Conservation (phyloP, 2,888 invertebrate species). For the Anagyrus pseudococci region DNA sequence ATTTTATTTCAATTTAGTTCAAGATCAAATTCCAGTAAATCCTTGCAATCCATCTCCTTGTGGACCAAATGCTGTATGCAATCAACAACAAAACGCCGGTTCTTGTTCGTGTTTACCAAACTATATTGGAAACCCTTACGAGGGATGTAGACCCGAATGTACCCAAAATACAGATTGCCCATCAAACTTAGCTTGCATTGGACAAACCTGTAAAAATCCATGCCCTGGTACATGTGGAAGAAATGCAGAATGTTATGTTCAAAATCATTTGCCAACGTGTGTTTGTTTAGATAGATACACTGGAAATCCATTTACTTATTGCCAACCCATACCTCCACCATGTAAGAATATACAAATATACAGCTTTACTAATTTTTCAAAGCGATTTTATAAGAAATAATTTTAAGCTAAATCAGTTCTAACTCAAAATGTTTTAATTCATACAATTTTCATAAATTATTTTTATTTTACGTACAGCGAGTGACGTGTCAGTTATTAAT, state of each 20-base stretch:
- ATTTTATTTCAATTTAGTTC: conserved; percentile 46
- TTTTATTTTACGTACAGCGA: conserved; percentile 47
- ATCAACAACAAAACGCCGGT: conserved; percentile 65
- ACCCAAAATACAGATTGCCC: conserved; percentile 66
- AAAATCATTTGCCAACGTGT: conserved; percentile 69
- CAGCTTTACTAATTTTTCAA: no score
- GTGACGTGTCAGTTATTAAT: no score
- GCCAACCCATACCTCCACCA: no score
- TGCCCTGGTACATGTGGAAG: conserved; percentile 67
- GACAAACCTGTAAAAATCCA: conserved; percentile 66
- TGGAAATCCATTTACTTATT: conserved; percentile 69
- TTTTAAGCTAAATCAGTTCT: neutral
- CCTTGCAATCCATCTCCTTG: conserved; percentile 72
- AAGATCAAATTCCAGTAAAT: conserved; percentile 65
- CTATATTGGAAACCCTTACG: conserved; percentile 68
- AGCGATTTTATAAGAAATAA: neutral
- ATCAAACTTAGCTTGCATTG: conserved; percentile 65
- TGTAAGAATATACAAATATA: no score
- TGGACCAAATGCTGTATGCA: conserved; percentile 71
- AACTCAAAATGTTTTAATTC: neutral
- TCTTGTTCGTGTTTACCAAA: conserved; percentile 69
- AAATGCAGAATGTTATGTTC: conserved; percentile 65
- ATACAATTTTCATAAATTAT: conserved; percentile 18
- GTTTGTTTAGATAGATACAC: conserved; percentile 64
- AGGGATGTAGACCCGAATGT: conserved; percentile 66